phyloP scores from a whole-genome alignment of 1,140 invertebrate species.

The Heliconius eleuchia region DNA sequence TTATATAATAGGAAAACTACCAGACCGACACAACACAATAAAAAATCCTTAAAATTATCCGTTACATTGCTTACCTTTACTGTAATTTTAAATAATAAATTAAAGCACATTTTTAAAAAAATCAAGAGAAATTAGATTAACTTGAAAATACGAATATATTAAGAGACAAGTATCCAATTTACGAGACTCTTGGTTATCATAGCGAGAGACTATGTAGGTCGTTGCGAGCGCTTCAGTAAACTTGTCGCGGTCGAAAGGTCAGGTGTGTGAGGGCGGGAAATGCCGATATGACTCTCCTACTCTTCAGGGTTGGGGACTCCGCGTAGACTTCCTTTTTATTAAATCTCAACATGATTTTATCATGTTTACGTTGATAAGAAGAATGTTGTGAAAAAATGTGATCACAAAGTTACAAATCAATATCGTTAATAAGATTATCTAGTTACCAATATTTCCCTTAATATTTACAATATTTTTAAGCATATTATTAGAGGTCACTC shows the following conservation, averaged over 20 bases:
- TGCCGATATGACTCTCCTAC: slow-evolving; percentile 59
- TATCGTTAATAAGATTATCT: too few species aligned
- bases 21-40: too few species aligned
- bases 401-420: not conserved
- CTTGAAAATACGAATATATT: slow-evolving; percentile 4
- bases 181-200: slow-evolving; percentile 28
- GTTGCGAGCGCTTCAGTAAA: slow-evolving; percentile 70
- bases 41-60: too few species aligned
- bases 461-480: too few species aligned
- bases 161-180: slow-evolving; percentile 21
- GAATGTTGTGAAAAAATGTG: not conserved
- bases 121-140: not conserved
- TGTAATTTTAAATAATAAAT: not conserved
- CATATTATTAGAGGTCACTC: too few species aligned
- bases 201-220: slow-evolving; percentile 69
- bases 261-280: slow-evolving; percentile 78
- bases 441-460: too few species aligned
- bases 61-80: not conserved
- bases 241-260: slow-evolving; percentile 72
- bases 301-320: slow-evolving; percentile 44
- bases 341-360: slow-evolving; percentile 36
- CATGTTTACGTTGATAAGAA: not conserved
- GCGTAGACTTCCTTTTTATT: slow-evolving; percentile 69
- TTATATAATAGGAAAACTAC: too few species aligned
- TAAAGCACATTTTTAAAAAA: not conserved